A percentile compares a stretch with the other conserved stretches of the same genome.
Conservation (phyloP, 2,888 invertebrate genomes). For the Drosophila vallismaia region DNA sequence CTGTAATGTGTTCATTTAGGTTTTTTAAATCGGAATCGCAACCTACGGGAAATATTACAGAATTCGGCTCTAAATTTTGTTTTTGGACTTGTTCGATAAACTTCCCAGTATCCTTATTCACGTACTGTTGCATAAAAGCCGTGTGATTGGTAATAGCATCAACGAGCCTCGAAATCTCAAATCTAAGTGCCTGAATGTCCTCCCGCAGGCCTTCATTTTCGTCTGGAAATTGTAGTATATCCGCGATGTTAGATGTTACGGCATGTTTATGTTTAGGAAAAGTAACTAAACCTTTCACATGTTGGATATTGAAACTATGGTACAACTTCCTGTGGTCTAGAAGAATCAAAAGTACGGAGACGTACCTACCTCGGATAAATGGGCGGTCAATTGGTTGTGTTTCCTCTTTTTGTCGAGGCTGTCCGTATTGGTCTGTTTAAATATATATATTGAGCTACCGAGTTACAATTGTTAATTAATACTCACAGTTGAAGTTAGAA, state of each 20-base stretch:
- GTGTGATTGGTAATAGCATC: background rate
- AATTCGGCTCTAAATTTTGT: background rate
- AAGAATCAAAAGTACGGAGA: no score
- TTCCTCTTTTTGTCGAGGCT: background rate
- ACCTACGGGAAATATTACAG: background rate
- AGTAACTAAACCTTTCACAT: no score
- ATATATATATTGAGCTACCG: background rate
- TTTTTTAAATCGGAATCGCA: background rate
- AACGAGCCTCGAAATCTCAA: background rate
- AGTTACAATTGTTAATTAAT: background rate
- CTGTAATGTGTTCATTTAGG: background rate
- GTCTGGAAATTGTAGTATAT: background rate
- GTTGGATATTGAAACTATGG: no score
- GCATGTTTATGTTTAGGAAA: no score
- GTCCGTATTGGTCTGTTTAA: background rate
- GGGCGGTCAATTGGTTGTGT: background rate
- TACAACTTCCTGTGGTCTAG: no score
- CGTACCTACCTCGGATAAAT: background rate
- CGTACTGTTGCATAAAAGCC: background rate
- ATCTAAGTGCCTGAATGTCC: background rate
- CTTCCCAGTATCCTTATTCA: background rate
- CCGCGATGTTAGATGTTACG: background rate
- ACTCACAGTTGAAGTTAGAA: background rate
- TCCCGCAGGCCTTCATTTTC: background rate
- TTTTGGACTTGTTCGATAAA: background rate